Base-by-base conservation (phyloP, 1,140 invertebrate species). In the Condylostylus longicornis region DNA sequence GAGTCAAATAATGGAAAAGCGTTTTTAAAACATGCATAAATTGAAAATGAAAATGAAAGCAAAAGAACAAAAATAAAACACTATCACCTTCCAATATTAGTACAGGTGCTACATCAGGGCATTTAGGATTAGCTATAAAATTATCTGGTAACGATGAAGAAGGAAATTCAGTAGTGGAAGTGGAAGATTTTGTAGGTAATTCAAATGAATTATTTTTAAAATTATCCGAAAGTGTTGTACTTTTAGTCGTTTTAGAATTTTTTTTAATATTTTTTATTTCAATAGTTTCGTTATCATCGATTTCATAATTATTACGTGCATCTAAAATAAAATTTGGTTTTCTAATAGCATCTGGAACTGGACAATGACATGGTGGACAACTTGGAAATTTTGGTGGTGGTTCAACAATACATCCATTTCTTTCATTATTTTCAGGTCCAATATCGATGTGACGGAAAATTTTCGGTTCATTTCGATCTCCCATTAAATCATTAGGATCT, bases 31-130 rank as follows among this genome's bases (percentile, higher is more conserved):
- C n/a, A n/a, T n/a, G n/a, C n/a, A n/a, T n/a, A n/a, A n/a, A n/a
- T n/a, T n/a, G n/a, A n/a, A n/a, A n/a, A n/a, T n/a, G n/a, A n/a
- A n/a, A n/a, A n/a, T n/a, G n/a, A n/a, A n/a, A n/a, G n/a, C n/a
- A n/a, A n/a, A n/a, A n/a, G n/a, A n/a, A n/a, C n/a, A n/a, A n/a
- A n/a, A n/a, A n/a, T n/a, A n/a, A n/a, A n/a, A 35, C 9, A 38
- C 44, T 55, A 55, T 58, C 55, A 58, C 55, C 55, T 58, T 58
- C 55, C 45, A 58, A 52, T 49, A 58, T 58, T 35, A 58, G 51
- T 41, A 58, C 52, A 46, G 55, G 55, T 55, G 55, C 58, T 43
- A 58, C 49, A 55, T 58, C 55, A 32, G 55, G 55, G 32, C 55
- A 58, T 58, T 54, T 53, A 58, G 48, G 40, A 31, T 42, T 46